Percentiles rank a stretch among this genome's conserved stretches.
Conservation (phyloP, 2,113 vertebrate genomes). For the Cryptoleucopteryx plumbea region DNA sequence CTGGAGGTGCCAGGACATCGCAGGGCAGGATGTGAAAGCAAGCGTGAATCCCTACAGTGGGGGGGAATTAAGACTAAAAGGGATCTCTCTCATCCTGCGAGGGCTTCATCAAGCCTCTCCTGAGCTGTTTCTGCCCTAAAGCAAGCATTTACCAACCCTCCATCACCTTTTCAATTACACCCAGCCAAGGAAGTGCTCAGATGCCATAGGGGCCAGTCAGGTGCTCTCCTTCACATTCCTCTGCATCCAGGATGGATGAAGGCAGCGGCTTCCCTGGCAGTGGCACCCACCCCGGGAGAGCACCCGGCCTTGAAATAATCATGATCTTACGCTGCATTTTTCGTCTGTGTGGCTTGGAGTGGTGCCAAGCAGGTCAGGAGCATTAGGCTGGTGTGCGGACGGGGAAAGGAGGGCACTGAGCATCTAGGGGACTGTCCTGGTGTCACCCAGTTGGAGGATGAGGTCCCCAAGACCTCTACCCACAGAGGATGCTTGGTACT, state of each 20-base stretch:
- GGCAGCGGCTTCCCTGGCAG: not conserved
- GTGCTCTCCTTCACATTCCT: not conserved
- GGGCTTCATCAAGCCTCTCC: not conserved
- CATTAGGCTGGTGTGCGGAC: not conserved
- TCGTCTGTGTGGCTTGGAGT: not conserved
- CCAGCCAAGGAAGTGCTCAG: accelerated
- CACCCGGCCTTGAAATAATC: not conserved
- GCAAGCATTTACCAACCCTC: not conserved
- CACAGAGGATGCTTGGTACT: not conserved
- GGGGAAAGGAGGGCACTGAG: not conserved
- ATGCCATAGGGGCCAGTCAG: accelerated
- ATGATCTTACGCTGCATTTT: not conserved
- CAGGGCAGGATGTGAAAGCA: not conserved
- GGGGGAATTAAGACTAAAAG: not conserved
- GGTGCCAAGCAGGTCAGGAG: not conserved
- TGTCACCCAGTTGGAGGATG: not conserved
- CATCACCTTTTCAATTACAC: not conserved
- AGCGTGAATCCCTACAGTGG: not conserved
- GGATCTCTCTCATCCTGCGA: not conserved
- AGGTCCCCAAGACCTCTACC: not conserved
- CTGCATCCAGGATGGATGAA: not conserved
- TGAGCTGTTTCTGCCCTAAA: not conserved
- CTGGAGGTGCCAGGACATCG: not conserved
- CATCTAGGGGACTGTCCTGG: not conserved
- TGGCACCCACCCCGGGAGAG: accelerated